Base-by-base conservation (phyloP, 1,140 invertebrate species). In the Pogonognathellus flavescens region DNA sequence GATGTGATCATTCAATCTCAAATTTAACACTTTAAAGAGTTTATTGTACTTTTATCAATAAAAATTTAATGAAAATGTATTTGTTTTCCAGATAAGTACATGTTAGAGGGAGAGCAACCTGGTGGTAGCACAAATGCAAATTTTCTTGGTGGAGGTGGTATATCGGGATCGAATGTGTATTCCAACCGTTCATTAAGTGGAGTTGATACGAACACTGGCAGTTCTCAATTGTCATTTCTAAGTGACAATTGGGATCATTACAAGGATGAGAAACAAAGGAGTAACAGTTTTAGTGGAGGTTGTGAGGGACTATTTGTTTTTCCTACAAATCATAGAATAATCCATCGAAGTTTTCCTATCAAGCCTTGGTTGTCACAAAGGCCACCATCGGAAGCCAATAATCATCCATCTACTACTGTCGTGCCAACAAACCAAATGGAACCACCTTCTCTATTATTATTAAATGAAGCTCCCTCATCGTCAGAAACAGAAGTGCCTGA, bases 311-410 rank as follows among this genome's bases (percentile, higher is more conserved):
- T n/a, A 76, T 76, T 76, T 76, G 41, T 76, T 49, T 76, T 76
- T 49, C 70, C 70, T 49, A 49, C 70, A 41, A 76, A 50, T 49
- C 70, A 31, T n/a, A 76, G 25, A 76, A 76, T 76, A 41, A 76
- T 41, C 49, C 70, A 76, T 31, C 70, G 70, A 76, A 76, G 70
- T 76, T 76, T 76, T 76, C 70, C 70, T n/a, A 76, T 76, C 16
- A 76, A 76, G n/a, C 70, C 70, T 41, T 76, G 70, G 70, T 31
- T 76, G 16, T 76, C 70, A 76, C 70, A 25, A n/a, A 25, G 41
- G 11, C 41, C 16, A 18, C 70, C 25, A 50, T 49, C 18, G 18
- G 59, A 76, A 31, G 14, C 31, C 14, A 76, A 14, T 76, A 49
- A 49, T 76, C 41, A 50, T 76, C 31, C 16, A n/a, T 50, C 70